A percentile compares a stretch with the other conserved stretches of the same genome.
phyloP scores from a whole-genome alignment of 1,140 invertebrate genomes.

The Philotrypesis tridentata region DNA sequence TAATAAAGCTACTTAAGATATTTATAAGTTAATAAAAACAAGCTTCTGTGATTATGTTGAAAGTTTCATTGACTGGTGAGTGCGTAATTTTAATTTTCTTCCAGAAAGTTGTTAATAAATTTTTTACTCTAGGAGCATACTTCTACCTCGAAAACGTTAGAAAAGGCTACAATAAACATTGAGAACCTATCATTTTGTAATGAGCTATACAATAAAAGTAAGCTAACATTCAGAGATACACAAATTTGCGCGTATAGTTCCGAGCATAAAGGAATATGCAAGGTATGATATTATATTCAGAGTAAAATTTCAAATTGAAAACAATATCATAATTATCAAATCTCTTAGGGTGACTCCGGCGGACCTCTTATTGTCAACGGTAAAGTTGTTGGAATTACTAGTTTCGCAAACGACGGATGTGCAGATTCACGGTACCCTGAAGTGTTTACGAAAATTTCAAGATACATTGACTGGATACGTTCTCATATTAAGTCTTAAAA shows the following conservation, averaged over 20 bases:
- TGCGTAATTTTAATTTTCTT: too few species aligned
- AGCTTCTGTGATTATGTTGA: too few species aligned
- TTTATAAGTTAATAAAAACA: too few species aligned
- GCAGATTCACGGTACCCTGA: slow-evolving; percentile 58
- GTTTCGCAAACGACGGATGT: slow-evolving; percentile 67
- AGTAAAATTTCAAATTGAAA: neutral
- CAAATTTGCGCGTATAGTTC: slow-evolving; percentile 34
- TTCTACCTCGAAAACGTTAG: neutral
- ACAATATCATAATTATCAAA: slow-evolving; percentile 9
- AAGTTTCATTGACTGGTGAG: too few species aligned
- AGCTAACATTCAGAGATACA: slow-evolving; percentile 3
- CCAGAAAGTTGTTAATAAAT: slow-evolving; percentile 7
- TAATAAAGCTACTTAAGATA: too few species aligned
- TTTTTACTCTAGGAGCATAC: neutral
- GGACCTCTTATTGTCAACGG: slow-evolving; percentile 70
- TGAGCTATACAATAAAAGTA: slow-evolving; percentile 11
- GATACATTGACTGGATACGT: slow-evolving; percentile 52
- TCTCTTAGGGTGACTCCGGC: slow-evolving; percentile 72
- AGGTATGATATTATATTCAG: neutral
- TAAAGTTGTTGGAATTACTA: slow-evolving; percentile 67
- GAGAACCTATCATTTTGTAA: slow-evolving; percentile 9
- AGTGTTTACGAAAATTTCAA: slow-evolving; percentile 63
- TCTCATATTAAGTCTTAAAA: neutral
- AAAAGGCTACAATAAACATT: slow-evolving; percentile 24
- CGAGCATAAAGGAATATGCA: slow-evolving; percentile 13